phyloP scores from a whole-genome alignment of 1,140 invertebrate genomes.

The Hydropsyche tenuis region DNA sequence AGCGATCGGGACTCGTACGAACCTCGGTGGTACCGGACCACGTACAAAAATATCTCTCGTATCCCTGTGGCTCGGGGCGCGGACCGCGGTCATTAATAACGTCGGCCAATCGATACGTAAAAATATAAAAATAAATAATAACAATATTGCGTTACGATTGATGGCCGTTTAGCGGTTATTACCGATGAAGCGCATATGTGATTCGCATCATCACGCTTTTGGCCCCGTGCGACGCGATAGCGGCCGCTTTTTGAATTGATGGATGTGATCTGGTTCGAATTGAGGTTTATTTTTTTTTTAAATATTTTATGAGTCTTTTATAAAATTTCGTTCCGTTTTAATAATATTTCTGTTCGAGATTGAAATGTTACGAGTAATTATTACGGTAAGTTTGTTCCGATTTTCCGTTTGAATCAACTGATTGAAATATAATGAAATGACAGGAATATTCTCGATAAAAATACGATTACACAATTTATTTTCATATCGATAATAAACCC shows the following conservation, averaged over 20 bases:
- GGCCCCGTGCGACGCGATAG: constrained; percentile 3
- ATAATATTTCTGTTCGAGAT: too few relatives aligned
- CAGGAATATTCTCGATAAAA: too few relatives aligned
- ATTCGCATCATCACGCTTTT: constrained; percentile 31
- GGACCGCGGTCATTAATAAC: constrained; percentile 29
- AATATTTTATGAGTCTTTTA: too few relatives aligned
- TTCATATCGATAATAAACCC: too few relatives aligned
- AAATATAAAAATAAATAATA: constrained; percentile 7
- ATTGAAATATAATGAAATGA: too few relatives aligned
- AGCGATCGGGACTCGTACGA: not conserved
- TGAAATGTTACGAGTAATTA: too few relatives aligned
- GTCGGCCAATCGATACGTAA: constrained; percentile 19
- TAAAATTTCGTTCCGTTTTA: too few relatives aligned
- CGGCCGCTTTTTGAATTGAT: not conserved
- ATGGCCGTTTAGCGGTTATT: constrained; percentile 29
- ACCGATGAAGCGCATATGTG: constrained; percentile 30
- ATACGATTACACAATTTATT: too few relatives aligned
- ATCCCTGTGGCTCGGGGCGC: not conserved
- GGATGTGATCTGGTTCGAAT: too few relatives aligned
- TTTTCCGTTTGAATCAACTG: too few relatives aligned
- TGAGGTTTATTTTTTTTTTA: too few relatives aligned
- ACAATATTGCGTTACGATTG: constrained; percentile 4
- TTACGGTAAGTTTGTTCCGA: too few relatives aligned
- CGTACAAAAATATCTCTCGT: not conserved
- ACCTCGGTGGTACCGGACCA: not conserved